Percentiles rank a stretch among this genome's conserved stretches.
Conservation (phyloP, 1,140 invertebrate species). For the Adoxophyes honmai region DNA sequence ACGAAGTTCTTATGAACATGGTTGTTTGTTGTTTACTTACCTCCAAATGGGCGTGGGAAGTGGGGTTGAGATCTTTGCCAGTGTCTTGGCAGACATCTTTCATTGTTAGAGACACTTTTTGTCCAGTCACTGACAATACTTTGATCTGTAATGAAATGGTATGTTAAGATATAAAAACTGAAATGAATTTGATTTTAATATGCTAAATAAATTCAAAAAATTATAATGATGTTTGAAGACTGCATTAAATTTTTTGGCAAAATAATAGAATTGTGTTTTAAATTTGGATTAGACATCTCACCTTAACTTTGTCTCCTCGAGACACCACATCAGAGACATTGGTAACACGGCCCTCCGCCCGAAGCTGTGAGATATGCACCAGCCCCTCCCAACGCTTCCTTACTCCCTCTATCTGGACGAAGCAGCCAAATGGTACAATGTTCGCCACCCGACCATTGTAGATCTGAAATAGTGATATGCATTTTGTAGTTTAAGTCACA, state of each 20-base stretch:
- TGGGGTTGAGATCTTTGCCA: slow-evolving; percentile 96
- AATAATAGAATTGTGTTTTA: slow-evolving; percentile 22
- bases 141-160: slow-evolving; percentile 80
- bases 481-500: no score
- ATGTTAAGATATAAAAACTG: no score
- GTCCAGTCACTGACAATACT: slow-evolving; percentile 92
- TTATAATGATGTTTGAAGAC: no score
- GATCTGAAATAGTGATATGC: slow-evolving; percentile 80
- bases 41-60: slow-evolving; percentile 79
- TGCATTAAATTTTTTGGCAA: no score
- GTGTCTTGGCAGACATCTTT: slow-evolving; percentile 98
- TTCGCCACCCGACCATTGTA: slow-evolving; percentile 97
- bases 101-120: slow-evolving; percentile 98
- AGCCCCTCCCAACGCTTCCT: slow-evolving; percentile 94
- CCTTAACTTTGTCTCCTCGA: slow-evolving; percentile 94
- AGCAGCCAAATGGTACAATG: slow-evolving; percentile 98
- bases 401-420: slow-evolving; percentile 96
- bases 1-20: no score
- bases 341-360: slow-evolving; percentile 95
- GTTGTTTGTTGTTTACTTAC: slow-evolving; percentile 36
- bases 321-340: slow-evolving; percentile 96
- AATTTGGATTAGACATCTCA: slow-evolving; percentile 52
- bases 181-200: no score
- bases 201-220: no score
- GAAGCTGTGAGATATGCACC: slow-evolving; percentile 97